phyloP scores from a whole-genome alignment of 2,888 invertebrate genomes.

The Erynnis tages region DNA sequence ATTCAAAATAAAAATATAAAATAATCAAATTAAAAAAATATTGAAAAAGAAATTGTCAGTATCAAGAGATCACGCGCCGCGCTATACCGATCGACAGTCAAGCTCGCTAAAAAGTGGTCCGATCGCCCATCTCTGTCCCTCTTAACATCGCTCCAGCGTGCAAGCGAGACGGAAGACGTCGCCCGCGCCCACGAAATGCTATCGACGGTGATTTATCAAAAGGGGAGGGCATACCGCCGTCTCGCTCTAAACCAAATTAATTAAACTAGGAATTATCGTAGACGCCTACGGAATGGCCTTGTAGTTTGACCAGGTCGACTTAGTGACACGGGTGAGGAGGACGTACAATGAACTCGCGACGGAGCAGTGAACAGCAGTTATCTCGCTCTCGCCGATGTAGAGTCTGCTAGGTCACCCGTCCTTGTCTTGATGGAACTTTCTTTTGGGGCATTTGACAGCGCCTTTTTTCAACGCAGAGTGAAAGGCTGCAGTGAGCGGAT shows the following conservation, averaged over 20 bases:
- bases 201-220: slow-evolving; percentile 3
- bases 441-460: slow-evolving; percentile 35
- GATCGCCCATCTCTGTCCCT: slow-evolving; percentile 47
- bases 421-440: slow-evolving; percentile 37
- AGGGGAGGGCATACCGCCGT: neutral
- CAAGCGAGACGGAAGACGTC: slow-evolving; percentile 50
- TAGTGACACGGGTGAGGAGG: slow-evolving; percentile 45
- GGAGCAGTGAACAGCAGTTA: slow-evolving; percentile 43
- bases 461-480: slow-evolving; percentile 25
- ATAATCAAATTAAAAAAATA: too few relatives aligned
- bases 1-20: too few relatives aligned
- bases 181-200: slow-evolving; percentile 66
- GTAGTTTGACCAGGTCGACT: neutral
- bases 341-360: slow-evolving; percentile 70
- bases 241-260: neutral
- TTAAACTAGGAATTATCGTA: slow-evolving; percentile 1
- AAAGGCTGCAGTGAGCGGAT: slow-evolving; percentile 17
- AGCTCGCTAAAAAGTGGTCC: slow-evolving; percentile 74
- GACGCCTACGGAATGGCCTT: neutral
- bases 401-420: slow-evolving; percentile 33
- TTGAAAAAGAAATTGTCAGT: slow-evolving; percentile 40
- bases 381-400: slow-evolving; percentile 48
- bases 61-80: slow-evolving; percentile 54
- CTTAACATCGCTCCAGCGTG: slow-evolving; percentile 38
- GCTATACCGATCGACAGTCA: slow-evolving; percentile 74